A percentile compares a stretch with the other conserved stretches of the same genome.
phyloP scores from a whole-genome alignment of 2,888 invertebrate genomes.

The Strigamia transsilvanica region DNA sequence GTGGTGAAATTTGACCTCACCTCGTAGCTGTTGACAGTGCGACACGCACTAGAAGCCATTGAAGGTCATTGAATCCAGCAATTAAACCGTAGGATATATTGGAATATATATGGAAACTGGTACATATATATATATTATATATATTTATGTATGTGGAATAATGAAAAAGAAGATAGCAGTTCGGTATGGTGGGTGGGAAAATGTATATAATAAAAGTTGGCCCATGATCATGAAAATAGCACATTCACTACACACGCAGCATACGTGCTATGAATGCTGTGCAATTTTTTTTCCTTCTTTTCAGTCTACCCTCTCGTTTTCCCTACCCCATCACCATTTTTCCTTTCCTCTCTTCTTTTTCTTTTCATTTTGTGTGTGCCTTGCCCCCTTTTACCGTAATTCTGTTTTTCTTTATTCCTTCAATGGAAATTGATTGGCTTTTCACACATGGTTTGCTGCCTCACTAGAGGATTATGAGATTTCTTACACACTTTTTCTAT shows the following conservation, averaged over 20 bases:
- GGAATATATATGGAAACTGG: not conserved
- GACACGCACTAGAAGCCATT: conserved; percentile 14
- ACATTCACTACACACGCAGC: conserved; percentile 31
- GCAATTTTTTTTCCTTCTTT: not conserved
- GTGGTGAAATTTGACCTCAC: not conserved
- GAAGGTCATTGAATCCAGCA: not conserved
- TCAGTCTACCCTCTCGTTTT: not conserved
- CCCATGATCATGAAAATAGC: conserved; percentile 38
- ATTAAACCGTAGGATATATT: not conserved
- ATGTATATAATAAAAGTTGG: conserved; percentile 35
- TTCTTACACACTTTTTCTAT: not conserved
- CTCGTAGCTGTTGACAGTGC: not conserved
- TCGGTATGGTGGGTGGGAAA: conserved; percentile 25
- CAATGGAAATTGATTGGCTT: conserved; percentile 38
- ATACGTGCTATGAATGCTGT: conserved; percentile 25
- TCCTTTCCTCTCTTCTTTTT: not conserved
- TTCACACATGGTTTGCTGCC: conserved; percentile 38
- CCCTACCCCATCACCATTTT: not conserved
- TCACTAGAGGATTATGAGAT: conserved; percentile 38
- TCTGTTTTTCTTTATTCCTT: conserved; percentile 34
- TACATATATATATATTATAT: not conserved
- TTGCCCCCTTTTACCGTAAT: conserved; percentile 38
- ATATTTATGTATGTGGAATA: not conserved
- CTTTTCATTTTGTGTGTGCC: not conserved
- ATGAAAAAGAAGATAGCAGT: conserved; percentile 21